phyloP scores from a whole-genome alignment of 1,140 invertebrate genomes.

The Polypedilum vanderplanki region DNA sequence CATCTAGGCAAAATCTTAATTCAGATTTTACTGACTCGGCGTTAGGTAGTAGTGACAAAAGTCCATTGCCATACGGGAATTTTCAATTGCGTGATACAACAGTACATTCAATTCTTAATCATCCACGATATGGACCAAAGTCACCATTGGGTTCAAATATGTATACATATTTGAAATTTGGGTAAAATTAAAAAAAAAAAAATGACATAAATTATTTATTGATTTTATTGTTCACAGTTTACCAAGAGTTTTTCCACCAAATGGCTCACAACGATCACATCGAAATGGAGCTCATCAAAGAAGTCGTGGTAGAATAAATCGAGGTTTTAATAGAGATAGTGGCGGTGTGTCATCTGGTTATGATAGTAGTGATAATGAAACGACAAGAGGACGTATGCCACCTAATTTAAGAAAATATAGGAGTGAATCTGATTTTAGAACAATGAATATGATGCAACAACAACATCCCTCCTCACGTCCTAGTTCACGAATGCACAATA shows the following conservation, averaged over 20 bases:
- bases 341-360: conserved; percentile 70
- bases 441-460: conserved; percentile 43
- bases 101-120: conserved; percentile 87
- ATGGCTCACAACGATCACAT: conserved; percentile 53
- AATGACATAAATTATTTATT: no score
- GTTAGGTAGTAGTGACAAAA: conserved; percentile 81
- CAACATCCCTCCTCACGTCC: conserved; percentile 38
- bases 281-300: conserved; percentile 43
- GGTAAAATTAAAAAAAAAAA: conserved; percentile 38
- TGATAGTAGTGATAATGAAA: conserved; percentile 71
- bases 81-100: conserved; percentile 88
- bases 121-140: conserved; percentile 81
- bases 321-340: conserved; percentile 40
- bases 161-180: conserved; percentile 89
- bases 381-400: conserved; percentile 49
- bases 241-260: conserved; percentile 80
- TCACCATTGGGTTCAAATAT: conserved; percentile 80
- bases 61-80: conserved; percentile 84
- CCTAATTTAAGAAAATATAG: conserved; percentile 58
- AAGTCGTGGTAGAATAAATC: conserved; percentile 39
- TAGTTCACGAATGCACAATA: conserved; percentile 39
- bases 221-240: conserved; percentile 40
- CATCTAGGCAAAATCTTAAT: conserved; percentile 82
- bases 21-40: conserved; percentile 92
- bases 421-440: conserved; percentile 75